Evolutionary conservation across 2,113 vertebrate genomes (phyloP).

Genomic region (Anhinga anhinga): DNA sequence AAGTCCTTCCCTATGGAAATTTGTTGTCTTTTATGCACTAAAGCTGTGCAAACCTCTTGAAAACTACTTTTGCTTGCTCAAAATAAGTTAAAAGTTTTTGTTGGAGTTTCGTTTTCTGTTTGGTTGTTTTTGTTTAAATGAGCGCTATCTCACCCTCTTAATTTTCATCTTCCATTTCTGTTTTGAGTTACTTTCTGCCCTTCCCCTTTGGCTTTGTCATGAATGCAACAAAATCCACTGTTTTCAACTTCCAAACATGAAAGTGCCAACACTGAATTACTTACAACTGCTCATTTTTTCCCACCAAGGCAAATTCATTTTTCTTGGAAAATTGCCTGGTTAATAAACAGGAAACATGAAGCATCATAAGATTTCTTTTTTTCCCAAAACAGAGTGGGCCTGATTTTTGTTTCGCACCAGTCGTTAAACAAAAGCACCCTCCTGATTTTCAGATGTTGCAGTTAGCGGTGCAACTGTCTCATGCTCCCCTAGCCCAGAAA

Average conservation of each 20-base stretch:
- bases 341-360: background rate
- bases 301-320: background rate
- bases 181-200: background rate
- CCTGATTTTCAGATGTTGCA: background rate
- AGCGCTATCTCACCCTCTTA: background rate
- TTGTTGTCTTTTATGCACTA: accelerated
- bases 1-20: background rate
- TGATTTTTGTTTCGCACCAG: background rate
- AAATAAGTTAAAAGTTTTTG: background rate
- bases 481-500: background rate
- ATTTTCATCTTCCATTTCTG: background rate
- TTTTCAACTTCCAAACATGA: background rate
- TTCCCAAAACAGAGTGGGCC: background rate
- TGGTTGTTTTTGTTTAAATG: background rate
- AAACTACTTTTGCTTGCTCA: background rate
- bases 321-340: constrained; percentile 8
- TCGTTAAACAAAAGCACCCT: background rate
- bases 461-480: background rate
- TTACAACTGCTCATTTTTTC: background rate
- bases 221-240: background rate
- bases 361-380: background rate
- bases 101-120: background rate
- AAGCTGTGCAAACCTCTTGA: background rate
- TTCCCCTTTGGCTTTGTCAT: background rate
- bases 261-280: background rate